Percentiles rank a stretch among this genome's conserved stretches.
phyloP scores from a whole-genome alignment of 2,797 vertebrate species.

The Sebastes iracundus region DNA sequence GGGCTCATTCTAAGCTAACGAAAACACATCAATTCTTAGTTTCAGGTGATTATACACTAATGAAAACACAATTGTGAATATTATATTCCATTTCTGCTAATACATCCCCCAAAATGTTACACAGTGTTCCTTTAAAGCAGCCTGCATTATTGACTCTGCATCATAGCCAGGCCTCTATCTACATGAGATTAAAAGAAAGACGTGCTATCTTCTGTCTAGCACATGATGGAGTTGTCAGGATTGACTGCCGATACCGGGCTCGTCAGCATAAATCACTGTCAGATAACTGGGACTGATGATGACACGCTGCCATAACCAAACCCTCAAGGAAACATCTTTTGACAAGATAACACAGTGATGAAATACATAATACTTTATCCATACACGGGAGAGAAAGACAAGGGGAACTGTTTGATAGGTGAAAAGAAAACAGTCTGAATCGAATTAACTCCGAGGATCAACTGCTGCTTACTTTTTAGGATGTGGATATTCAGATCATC shows the following conservation, averaged over 20 bases:
- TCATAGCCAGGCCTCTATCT: background rate
- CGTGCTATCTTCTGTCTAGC: background rate
- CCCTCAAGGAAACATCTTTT: slow-evolving; percentile 10
- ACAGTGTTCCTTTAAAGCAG: background rate
- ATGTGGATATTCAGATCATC: slow-evolving; percentile 12
- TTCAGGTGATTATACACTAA: no score
- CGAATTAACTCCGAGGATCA: slow-evolving; percentile 6
- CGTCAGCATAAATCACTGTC: slow-evolving; percentile 41
- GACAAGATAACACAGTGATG: slow-evolving; percentile 2
- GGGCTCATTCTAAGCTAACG: no score
- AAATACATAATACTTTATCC: background rate
- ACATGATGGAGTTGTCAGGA: slow-evolving; percentile 29
- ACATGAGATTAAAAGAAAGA: slow-evolving; percentile 7
- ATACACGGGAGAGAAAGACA: background rate
- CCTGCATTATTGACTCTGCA: slow-evolving; percentile 8
- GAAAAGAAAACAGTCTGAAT: background rate
- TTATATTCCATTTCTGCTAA: no score
- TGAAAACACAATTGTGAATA: no score
- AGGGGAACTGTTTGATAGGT: background rate
- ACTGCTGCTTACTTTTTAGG: background rate
- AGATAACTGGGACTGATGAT: slow-evolving; percentile 23
- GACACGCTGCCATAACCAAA: slow-evolving; percentile 19
- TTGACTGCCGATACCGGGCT: slow-evolving; percentile 13
- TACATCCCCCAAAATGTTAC: no score
- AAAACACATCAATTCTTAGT: no score